These are phyloP conservation scores for Dipodomys stephensi DNA, from an alignment of 2,113 vertebrate genomes.

Conservation along the genomic window DNA sequence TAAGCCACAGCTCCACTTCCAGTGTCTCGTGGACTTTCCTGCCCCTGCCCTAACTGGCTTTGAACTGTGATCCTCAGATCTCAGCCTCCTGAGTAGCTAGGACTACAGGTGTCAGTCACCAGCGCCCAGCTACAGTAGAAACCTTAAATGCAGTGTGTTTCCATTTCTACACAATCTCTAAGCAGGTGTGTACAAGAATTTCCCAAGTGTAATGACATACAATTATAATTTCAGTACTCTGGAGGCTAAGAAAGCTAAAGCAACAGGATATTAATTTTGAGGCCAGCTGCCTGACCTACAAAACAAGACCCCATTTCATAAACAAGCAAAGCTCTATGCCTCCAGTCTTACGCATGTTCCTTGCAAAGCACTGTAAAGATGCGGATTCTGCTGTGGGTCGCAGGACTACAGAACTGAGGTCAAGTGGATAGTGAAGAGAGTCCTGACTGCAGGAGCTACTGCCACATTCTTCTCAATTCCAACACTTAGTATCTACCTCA, in stretches of 20 bases:
- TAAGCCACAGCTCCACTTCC: too few species aligned
- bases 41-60: too few species aligned
- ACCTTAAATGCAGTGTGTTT: too few species aligned
- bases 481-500: neutral
- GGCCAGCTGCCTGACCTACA: neutral
- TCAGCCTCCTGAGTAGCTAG: too few species aligned
- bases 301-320: neutral
- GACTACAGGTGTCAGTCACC: too few species aligned
- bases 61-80: too few species aligned
- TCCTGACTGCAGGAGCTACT: neutral
- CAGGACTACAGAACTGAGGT: neutral
- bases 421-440: neutral
- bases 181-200: too few species aligned
- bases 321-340: neutral
- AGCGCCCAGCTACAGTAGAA: too few species aligned
- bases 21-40: too few species aligned
- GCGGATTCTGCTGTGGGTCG: neutral
- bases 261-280: neutral
- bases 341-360: neutral
- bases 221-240: neutral
- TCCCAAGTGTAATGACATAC: neutral
- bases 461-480: neutral
- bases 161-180: too few species aligned
- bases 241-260: neutral
- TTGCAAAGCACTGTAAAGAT: constrained; percentile 21